Percentiles rank a stretch among this genome's conserved stretches.
phyloP scores from a whole-genome alignment of 1,140 invertebrate genomes.

The Brachionus asplanchnoidis region DNA sequence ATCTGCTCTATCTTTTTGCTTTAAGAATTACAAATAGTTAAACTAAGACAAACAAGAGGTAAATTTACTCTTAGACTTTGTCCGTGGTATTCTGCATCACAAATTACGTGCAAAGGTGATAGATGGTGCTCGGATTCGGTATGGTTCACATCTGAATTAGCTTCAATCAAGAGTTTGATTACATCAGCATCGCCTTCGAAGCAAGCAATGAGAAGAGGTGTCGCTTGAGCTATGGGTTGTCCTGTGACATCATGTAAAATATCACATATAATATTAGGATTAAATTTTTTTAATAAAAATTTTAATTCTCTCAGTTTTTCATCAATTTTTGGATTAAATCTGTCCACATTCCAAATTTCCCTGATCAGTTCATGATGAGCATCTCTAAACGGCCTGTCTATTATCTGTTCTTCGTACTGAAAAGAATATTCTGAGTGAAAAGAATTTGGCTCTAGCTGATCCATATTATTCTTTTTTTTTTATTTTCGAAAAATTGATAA shows the following conservation, averaged over 20 bases:
- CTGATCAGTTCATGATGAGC: slow-evolving; percentile 39
- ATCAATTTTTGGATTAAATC: slow-evolving; percentile 2
- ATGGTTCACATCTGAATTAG: slow-evolving; percentile 37
- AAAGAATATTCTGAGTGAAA: not conserved
- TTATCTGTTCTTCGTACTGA: not conserved
- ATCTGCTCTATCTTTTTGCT: slow-evolving; percentile 42
- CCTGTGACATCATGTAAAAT: slow-evolving; percentile 39
- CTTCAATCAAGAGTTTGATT: slow-evolving; percentile 29
- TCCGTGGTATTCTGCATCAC: slow-evolving; percentile 42
- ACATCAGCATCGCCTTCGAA: slow-evolving; percentile 42
- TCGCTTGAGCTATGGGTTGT: slow-evolving; percentile 40
- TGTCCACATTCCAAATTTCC: slow-evolving; percentile 41
- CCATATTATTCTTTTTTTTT: not conserved
- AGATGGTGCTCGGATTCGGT: slow-evolving; percentile 42
- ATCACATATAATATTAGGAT: slow-evolving; percentile 36
- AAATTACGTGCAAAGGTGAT: slow-evolving; percentile 38
- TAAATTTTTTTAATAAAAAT: slow-evolving; percentile 27
- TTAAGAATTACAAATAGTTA: not conserved
- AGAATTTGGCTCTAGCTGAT: not conserved
- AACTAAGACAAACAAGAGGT: not conserved
- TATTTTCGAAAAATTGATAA: not conserved
- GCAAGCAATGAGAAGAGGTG: slow-evolving; percentile 41
- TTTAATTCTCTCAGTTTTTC: slow-evolving; percentile 34
- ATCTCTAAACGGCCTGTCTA: slow-evolving; percentile 35
- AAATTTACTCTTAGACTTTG: slow-evolving; percentile 39